Conservation (phyloP, 2,888 invertebrate species). For the Dicranocentrus wangi region DNA sequence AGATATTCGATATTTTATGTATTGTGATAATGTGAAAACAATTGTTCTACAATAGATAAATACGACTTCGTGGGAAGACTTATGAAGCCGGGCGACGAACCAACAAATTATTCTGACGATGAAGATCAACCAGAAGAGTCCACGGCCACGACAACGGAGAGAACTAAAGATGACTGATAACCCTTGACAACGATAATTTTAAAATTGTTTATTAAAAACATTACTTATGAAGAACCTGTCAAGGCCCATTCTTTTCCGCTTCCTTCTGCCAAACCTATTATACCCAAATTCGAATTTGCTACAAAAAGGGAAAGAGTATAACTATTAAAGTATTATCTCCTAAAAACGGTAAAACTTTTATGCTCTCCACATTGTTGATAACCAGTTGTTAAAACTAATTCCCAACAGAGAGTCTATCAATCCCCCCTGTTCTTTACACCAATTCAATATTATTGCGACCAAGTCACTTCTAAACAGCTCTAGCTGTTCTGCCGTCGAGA, state of each 20-base stretch:
- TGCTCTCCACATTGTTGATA: not conserved
- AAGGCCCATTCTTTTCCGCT: constrained; percentile 22
- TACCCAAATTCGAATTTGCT: constrained; percentile 26
- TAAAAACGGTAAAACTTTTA: not conserved
- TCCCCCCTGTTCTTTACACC: not conserved
- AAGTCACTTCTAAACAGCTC: not conserved
- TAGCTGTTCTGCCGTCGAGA: not conserved
- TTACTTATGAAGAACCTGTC: constrained; percentile 28
- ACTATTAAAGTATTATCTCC: not conserved
- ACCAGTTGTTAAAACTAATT: not conserved
- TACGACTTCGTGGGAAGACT: constrained; percentile 93
- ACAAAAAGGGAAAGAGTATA: constrained; percentile 1
- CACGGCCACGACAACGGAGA: constrained; percentile 71
- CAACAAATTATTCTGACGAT: constrained; percentile 92
- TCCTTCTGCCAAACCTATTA: constrained; percentile 52
- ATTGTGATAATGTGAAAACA: too few species aligned
- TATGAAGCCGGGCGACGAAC: constrained; percentile 91
- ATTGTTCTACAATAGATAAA: constrained; percentile 81
- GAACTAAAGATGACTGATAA: constrained; percentile 73
- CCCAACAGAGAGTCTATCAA: constrained; percentile 3
- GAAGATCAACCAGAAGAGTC: constrained; percentile 78
- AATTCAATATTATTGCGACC: constrained; percentile 4
- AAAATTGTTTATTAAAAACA: constrained; percentile 6
- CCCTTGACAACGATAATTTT: constrained; percentile 52
- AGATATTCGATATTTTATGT: too few species aligned